These are phyloP conservation scores for Lissonota sp. DNA, from an alignment of 2,888 invertebrate genomes.

Conservation along the genomic window DNA sequence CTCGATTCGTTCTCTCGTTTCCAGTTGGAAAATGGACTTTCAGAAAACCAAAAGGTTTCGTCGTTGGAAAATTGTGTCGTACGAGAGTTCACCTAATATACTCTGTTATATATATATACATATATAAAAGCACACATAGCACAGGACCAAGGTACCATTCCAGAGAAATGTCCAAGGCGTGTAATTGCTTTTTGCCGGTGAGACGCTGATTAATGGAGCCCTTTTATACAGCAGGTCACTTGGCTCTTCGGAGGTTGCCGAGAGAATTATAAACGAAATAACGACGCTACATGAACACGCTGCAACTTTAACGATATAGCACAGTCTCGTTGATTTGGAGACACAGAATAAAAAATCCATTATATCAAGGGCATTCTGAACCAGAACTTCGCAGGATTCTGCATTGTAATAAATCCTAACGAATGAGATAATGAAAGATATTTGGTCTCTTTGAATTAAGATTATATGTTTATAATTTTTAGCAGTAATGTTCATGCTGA, in stretches of 20 bases:
- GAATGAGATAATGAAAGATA: too few species aligned
- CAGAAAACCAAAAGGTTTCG: constrained; percentile 22
- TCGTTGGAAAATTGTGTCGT: constrained; percentile 38
- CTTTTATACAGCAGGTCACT: constrained; percentile 47
- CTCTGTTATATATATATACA: constrained; percentile 27
- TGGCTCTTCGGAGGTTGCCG: constrained; percentile 19
- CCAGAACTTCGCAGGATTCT: too few species aligned
- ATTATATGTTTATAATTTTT: too few species aligned
- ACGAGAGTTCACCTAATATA: constrained; percentile 45
- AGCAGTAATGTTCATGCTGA: too few species aligned
- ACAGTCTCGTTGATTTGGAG: constrained; percentile 14
- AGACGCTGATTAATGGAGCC: constrained; percentile 66
- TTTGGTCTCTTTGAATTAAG: too few species aligned
- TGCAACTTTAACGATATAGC: neutral
- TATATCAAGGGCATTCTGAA: too few species aligned
- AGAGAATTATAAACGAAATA: constrained; percentile 37
- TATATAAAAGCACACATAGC: neutral
- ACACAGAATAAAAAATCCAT: constrained; percentile 1
- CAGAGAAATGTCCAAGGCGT: constrained; percentile 59
- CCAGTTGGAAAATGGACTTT: constrained; percentile 35
- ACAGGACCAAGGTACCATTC: constrained; percentile 21
- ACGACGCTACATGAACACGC: constrained; percentile 12
- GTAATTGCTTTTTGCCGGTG: constrained; percentile 64
- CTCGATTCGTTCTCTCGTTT: constrained; percentile 16
- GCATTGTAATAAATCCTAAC: too few species aligned